Evolutionary conservation across 2,888 invertebrate genomes (phyloP).

Genomic region (Lasioglossum villosulum): DNA sequence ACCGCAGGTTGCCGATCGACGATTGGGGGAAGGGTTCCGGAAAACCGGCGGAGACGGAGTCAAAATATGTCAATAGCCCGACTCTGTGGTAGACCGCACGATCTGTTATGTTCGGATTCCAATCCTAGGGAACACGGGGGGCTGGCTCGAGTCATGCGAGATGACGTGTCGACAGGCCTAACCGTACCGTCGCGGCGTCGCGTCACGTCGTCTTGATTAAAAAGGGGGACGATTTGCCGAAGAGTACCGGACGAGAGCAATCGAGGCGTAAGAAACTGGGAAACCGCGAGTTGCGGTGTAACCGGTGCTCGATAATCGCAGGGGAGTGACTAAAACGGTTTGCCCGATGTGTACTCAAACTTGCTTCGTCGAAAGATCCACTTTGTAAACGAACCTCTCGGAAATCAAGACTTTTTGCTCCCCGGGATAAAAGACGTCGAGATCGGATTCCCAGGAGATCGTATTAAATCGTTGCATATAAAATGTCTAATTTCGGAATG

Average conservation of each 20-base stretch:
- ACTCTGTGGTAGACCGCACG: slow-evolving; percentile 80
- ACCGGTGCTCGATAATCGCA: slow-evolving; percentile 19
- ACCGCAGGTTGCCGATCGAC: slow-evolving; percentile 41
- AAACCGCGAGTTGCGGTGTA: slow-evolving; percentile 63
- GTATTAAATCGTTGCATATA: background rate
- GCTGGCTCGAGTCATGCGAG: slow-evolving; percentile 79
- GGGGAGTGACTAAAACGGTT: background rate
- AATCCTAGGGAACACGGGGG: slow-evolving; percentile 53
- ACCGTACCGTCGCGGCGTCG: slow-evolving; percentile 47
- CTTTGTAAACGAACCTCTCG: background rate
- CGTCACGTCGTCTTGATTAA: slow-evolving; percentile 50
- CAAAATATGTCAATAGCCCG: slow-evolving; percentile 82
- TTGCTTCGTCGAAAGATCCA: background rate
- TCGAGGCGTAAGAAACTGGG: slow-evolving; percentile 45
- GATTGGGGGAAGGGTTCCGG: slow-evolving; percentile 1
- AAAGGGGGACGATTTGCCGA: slow-evolving; percentile 46
- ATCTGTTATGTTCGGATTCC: slow-evolving; percentile 54
- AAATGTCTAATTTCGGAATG: too few species aligned
- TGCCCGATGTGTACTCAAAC: background rate
- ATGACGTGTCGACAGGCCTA: slow-evolving; percentile 81
- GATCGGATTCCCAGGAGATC: background rate
- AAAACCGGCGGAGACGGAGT: slow-evolving; percentile 70
- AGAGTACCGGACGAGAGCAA: slow-evolving; percentile 45
- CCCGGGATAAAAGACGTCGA: background rate
- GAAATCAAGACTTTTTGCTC: background rate